Evolutionary conservation across 2,888 invertebrate species (phyloP).

Genomic region (Drosophila lacicola): DNA sequence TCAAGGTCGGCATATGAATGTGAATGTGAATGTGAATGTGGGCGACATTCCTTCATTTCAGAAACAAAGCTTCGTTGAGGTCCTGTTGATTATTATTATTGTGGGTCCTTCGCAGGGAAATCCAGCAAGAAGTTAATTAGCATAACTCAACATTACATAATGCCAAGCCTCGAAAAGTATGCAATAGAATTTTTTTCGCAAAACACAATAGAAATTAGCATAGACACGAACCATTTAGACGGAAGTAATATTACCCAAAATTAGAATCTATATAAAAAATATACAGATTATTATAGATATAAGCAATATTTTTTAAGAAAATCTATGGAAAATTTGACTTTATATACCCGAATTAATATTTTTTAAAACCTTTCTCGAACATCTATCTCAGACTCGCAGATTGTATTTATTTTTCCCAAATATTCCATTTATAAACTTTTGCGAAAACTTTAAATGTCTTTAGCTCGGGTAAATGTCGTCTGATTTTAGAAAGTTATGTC

Average conservation of each 20-base stretch:
- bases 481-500: neutral
- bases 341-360: too few species aligned
- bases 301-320: too few species aligned
- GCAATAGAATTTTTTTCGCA: slow-evolving; percentile 18
- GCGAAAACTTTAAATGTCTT: too few species aligned
- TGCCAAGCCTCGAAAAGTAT: slow-evolving; percentile 35
- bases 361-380: too few species aligned
- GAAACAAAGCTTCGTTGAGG: neutral
- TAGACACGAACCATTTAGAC: slow-evolving; percentile 28
- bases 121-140: neutral
- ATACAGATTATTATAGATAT: too few species aligned
- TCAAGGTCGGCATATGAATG: slow-evolving; percentile 49
- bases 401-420: too few species aligned
- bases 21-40: slow-evolving; percentile 10
- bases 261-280: too few species aligned
- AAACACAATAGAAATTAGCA: slow-evolving; percentile 16
- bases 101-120: neutral
- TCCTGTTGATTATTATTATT: slow-evolving; percentile 9
- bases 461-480: neutral
- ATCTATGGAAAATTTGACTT: too few species aligned
- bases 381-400: too few species aligned
- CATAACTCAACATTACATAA: slow-evolving; percentile 1
- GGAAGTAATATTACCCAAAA: neutral
- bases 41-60: slow-evolving; percentile 11
- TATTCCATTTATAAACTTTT: too few species aligned